Conservation (phyloP, 2,888 invertebrate genomes). For the Drosophila meridiana region DNA sequence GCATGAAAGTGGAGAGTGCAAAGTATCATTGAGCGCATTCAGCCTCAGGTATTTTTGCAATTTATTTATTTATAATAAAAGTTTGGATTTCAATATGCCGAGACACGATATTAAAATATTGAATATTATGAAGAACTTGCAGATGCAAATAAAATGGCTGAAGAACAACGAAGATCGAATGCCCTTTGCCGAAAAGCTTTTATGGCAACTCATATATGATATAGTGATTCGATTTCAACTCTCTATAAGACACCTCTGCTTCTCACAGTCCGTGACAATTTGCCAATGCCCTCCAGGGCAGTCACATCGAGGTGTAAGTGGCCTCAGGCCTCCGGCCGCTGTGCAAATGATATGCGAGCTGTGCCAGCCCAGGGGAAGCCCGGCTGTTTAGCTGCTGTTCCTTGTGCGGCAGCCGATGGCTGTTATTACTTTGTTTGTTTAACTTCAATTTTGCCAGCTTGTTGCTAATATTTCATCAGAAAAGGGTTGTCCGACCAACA, state of each 20-base stretch:
- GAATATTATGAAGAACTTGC: neutral
- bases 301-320: neutral
- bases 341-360: slow-evolving; percentile 46
- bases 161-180: neutral
- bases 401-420: slow-evolving; percentile 29
- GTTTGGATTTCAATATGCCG: neutral
- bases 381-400: slow-evolving; percentile 12
- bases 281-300: neutral
- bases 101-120: neutral
- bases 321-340: slow-evolving; percentile 6
- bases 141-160: neutral
- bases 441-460: slow-evolving; percentile 66
- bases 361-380: slow-evolving; percentile 21
- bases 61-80: neutral
- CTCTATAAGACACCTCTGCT: too few species aligned
- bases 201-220: too few species aligned
- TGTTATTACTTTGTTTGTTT: slow-evolving; percentile 53
- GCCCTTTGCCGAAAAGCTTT: neutral
- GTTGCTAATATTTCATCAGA: slow-evolving; percentile 66
- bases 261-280: neutral
- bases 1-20: neutral
- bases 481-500: slow-evolving; percentile 52
- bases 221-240: neutral
- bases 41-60: neutral
- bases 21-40: neutral